Evolutionary conservation across 2,113 vertebrate species (phyloP).

Genomic region (Gobio gobio): DNA sequence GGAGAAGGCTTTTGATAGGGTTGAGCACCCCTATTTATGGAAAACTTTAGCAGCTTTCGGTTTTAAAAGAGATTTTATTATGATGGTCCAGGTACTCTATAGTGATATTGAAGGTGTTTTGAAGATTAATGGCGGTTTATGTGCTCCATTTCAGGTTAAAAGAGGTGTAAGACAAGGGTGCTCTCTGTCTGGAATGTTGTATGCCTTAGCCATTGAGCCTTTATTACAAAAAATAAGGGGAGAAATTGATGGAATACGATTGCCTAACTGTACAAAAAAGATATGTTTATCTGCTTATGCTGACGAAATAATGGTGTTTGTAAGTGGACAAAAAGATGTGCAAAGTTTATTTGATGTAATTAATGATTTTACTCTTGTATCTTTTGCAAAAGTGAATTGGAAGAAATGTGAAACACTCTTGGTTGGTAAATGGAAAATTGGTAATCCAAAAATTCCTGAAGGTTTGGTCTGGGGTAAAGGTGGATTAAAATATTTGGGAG

Average conservation of each 20-base stretch:
- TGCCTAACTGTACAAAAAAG: not conserved
- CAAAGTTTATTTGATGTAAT: not conserved
- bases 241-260: too few relatives aligned
- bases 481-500: not conserved
- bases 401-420: not conserved
- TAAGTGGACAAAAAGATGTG: not conserved
- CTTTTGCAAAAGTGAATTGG: not conserved
- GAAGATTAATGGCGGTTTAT: too few relatives aligned
- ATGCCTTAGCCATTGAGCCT: too few relatives aligned
- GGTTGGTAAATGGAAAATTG: not conserved
- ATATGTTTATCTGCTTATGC: not conserved
- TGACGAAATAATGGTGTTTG: not conserved
- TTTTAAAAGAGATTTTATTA: too few relatives aligned
- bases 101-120: too few relatives aligned
- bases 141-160: too few relatives aligned
- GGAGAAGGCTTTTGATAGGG: not conserved
- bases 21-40: not conserved
- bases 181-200: too few relatives aligned
- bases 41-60: not conserved
- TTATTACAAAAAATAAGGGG: too few relatives aligned
- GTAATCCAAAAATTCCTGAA: not conserved
- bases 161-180: too few relatives aligned
- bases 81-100: too few relatives aligned
- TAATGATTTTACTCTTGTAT: not conserved
- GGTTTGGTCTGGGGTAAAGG: not conserved